These are phyloP conservation scores for Triplophysa rosa DNA, from an alignment of 2,113 vertebrate genomes.

Conservation along the genomic window DNA sequence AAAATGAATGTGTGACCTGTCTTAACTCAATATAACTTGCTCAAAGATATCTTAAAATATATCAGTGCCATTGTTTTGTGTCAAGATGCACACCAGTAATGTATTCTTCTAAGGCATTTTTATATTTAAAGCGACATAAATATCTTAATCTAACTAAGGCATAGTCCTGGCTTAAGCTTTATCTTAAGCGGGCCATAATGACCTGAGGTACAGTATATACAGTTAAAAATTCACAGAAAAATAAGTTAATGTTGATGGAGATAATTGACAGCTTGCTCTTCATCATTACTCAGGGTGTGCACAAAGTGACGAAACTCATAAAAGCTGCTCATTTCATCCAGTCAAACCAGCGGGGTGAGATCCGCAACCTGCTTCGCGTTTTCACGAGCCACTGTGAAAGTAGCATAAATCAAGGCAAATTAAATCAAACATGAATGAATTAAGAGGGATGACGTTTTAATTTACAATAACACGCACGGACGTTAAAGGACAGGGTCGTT, in stretches of 20 bases:
- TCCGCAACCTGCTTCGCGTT: slow-evolving; percentile 16
- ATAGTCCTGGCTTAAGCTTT: too few relatives aligned
- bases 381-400: background rate
- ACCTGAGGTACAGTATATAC: background rate
- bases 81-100: too few relatives aligned
- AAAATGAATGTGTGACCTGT: too few relatives aligned
- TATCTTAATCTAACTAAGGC: too few relatives aligned
- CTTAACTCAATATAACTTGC: too few relatives aligned
- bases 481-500: slow-evolving; percentile 44
- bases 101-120: too few relatives aligned
- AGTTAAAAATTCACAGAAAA: background rate
- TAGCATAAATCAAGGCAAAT: slow-evolving; percentile 56
- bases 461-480: slow-evolving; percentile 61
- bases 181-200: too few relatives aligned
- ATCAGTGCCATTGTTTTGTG: too few relatives aligned
- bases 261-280: background rate
- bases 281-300: background rate
- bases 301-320: background rate
- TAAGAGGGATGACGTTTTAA: slow-evolving; percentile 56
- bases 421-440: slow-evolving; percentile 61
- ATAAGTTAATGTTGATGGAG: background rate
- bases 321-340: slow-evolving; percentile 35
- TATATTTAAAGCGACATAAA: too few relatives aligned
- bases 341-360: slow-evolving; percentile 47
- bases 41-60: too few relatives aligned